phyloP scores from a whole-genome alignment of 23 tunicate genomes.

The Trididemnum clinides region DNA sequence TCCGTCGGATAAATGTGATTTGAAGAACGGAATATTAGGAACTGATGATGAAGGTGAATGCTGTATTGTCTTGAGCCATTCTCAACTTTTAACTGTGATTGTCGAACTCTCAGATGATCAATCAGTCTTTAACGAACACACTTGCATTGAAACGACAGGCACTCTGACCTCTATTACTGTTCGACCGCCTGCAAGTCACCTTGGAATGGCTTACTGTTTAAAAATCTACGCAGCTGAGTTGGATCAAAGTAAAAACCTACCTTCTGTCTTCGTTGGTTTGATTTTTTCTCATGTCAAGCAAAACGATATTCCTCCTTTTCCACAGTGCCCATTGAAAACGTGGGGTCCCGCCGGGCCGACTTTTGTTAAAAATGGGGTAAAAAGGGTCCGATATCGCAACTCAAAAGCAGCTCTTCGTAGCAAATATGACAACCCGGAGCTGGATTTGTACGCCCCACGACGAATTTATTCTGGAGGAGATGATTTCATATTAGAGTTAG shows the following conservation, averaged over 20 bases:
- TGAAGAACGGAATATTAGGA: slow-evolving; percentile 5
- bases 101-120: slow-evolving; percentile 20
- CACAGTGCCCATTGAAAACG: slow-evolving; percentile 41
- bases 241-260: slow-evolving; percentile 19
- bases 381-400: not conserved
- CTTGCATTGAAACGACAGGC: slow-evolving; percentile 36
- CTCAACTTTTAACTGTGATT: slow-evolving; percentile 18
- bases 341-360: slow-evolving; percentile 54
- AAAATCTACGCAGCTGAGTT: slow-evolving; percentile 52
- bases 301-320: not conserved
- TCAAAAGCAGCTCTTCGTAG: not conserved
- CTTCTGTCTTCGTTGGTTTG: slow-evolving; percentile 36
- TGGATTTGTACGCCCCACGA: slow-evolving; percentile 4
- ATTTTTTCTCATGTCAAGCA: not conserved
- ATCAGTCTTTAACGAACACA: not conserved
- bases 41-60: slow-evolving; percentile 35
- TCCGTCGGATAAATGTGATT: slow-evolving; percentile 1
- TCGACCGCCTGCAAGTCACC: slow-evolving; percentile 24
- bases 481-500: slow-evolving; percentile 21
- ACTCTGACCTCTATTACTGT: not conserved
- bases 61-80: slow-evolving; percentile 14
- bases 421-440: not conserved
- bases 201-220: not conserved
- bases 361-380: slow-evolving; percentile 5
- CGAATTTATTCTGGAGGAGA: slow-evolving; percentile 57